Evolutionary conservation across 2,113 vertebrate genomes (phyloP), one percentile per base, ranked within the genome.

Genomic region (Emberiza fucata): DNA sequence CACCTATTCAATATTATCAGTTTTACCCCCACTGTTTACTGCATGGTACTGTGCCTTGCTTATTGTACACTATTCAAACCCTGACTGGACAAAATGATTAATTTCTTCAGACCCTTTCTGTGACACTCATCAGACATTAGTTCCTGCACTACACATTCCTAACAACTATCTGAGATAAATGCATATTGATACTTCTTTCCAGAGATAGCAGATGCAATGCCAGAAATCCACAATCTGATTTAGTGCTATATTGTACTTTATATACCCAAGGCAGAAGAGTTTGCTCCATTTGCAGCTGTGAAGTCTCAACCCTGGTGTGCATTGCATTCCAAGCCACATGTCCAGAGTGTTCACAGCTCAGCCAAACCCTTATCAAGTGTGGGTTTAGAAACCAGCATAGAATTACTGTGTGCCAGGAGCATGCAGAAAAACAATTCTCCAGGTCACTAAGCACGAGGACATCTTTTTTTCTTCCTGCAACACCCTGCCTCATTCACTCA

Each of bases 401-500:
- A 68, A 66, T 81, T 63, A n/a, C 54, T 8, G 14, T 35, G 65
- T 63, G 64, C 39, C 88, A 94, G 42, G 64, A 78, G 82, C 72
- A 73, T 16, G 92, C 87, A 90, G 80, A 81, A 95, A 94, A 78
- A 9, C 71, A 90, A 71, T 91, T 86, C 95, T 88, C 39, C 86
- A 93, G 88, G 90, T 93, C 92, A 90, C 59, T 83, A 75, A 86
- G 75, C 51, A 70, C 1, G 10, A 88, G 88, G 64, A 73, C 83
- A 60, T 35, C 12, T 50, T 73, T 88, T 88, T 53, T 83, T 33
- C 39, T 86, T 86, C 64, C 72, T 71, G 29, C 23, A 86, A 39
- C 42, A 73, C 33, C 21, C 42, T 93, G 56, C 68, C 72, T 90
- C 56, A 29, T 64, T 83, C 88, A 31, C 76, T 70, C 64, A 88